Evolutionary conservation across 1,140 invertebrate genomes (phyloP).

Genomic region (Trissolcus basalis): DNA sequence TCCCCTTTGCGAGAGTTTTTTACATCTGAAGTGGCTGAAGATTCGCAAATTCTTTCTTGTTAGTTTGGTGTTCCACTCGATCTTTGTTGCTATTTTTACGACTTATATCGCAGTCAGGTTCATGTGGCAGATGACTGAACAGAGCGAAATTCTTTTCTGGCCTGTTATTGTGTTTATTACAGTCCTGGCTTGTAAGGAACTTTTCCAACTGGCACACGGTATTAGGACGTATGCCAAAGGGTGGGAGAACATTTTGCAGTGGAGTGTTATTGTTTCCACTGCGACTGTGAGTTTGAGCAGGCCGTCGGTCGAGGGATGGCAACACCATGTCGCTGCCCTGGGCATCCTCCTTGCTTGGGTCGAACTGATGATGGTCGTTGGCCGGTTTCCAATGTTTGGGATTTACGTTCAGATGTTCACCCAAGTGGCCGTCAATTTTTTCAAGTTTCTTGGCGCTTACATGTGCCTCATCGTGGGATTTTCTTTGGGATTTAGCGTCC

Average conservation of each 20-base stretch:
- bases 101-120: conserved; percentile 80
- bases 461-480: conserved; percentile 87
- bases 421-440: conserved; percentile 87
- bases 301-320: conserved; percentile 76
- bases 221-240: conserved; percentile 83
- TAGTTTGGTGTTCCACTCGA: conserved; percentile 85
- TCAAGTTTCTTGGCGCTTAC: conserved; percentile 88
- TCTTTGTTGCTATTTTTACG: conserved; percentile 85
- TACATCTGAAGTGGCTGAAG: conserved; percentile 87
- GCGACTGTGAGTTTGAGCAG: conserved; percentile 74
- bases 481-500: conserved; percentile 84
- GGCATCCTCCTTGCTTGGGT: conserved; percentile 87
- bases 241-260: conserved; percentile 91
- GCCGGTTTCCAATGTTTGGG: conserved; percentile 89
- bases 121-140: conserved; percentile 73
- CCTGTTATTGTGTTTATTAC: conserved; percentile 77
- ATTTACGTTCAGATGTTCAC: conserved; percentile 91
- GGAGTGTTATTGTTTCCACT: conserved; percentile 84
- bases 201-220: conserved; percentile 84
- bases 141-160: conserved; percentile 79
- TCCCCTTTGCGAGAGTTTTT: conserved; percentile 87
- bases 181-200: conserved; percentile 81
- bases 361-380: conserved; percentile 88
- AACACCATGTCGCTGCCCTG: conserved; percentile 86
- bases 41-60: conserved; percentile 90